Base-by-base conservation (phyloP, 2,797 vertebrate species). In the Rhynchonycteris naso region DNA sequence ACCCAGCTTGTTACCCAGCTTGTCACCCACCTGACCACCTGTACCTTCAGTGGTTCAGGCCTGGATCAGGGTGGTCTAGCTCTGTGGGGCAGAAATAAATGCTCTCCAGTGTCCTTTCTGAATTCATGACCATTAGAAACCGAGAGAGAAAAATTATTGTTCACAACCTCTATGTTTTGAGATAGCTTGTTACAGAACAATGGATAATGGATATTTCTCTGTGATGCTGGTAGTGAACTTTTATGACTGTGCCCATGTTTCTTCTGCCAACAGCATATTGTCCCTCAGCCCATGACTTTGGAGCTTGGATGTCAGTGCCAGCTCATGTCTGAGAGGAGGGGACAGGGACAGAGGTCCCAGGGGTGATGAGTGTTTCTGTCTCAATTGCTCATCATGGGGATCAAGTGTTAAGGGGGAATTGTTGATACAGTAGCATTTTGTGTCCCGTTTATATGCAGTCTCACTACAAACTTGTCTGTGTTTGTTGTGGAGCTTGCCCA, bases 101-200 rank as follows among this genome's bases (percentile, higher is more conserved):
- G 0, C 1, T 59, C 2, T n/a, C 7, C 5, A 1, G 2, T 18
- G 18, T 43, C 3, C 2, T 43, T 33, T 50, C 7, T 61, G 30
- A 71, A 52, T 54, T 71, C 4, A 5, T 56, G n/a, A 15, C 10
- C 8, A 33, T 5, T 11, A 21, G n/a, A 80, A 66, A 47, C 7
- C 4, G 14, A 72, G 52, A 71, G 59, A 38, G 59, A 35, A 68
- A 28, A 11, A 19, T 58, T 19, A 28, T 8, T 71, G 4, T 18
- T 15, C 87, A 3, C 26, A 47, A 5, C 13, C 75, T 93, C n/a
- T 69, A 47, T 47, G 2, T 7, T 74, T 4, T 22, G 33, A 7
- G 10, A 14, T 71, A 74, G 21, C 24, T 22, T 71, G 11, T 35
- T 74, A 2, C 2, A 28, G 0, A n/a, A 18, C 2, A 22, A 21